These are phyloP conservation scores for Clistopyga incitator DNA, from an alignment of 2,888 invertebrate species.

Conservation along the genomic window DNA sequence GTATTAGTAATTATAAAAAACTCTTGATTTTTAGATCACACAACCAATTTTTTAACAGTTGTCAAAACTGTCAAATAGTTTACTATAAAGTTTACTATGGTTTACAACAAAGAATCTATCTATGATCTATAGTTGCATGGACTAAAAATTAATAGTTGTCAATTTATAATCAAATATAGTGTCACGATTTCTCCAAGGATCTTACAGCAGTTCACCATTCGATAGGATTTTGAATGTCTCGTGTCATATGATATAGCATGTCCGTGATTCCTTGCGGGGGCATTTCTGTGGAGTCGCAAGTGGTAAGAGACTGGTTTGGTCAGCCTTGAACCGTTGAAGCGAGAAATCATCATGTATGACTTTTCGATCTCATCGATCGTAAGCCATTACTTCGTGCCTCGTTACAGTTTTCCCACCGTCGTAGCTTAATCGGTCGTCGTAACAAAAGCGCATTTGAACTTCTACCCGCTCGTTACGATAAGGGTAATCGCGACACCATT, in stretches of 20 bases:
- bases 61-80: no score
- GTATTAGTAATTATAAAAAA: no score
- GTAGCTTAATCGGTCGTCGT: not conserved
- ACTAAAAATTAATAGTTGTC: no score
- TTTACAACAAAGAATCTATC: no score
- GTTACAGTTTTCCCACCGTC: constrained; percentile 16
- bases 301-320: constrained; percentile 72
- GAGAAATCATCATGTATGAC: not conserved
- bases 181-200: no score
- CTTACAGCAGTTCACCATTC: no score
- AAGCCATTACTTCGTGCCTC: no score
- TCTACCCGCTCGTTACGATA: constrained; percentile 1
- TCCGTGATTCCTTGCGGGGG: not conserved
- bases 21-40: no score
- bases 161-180: no score
- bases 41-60: no score
- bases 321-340: constrained; percentile 68
- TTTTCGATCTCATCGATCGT: constrained; percentile 11
- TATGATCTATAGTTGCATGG: no score
- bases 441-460: not conserved
- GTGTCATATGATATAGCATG: not conserved
- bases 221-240: not conserved
- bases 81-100: no score
- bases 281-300: constrained; percentile 40
- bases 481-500: constrained; percentile 17